Percentiles rank a stretch among this genome's conserved stretches.
These are phyloP conservation scores for Temnothorax curvispinosus DNA, from an alignment of 1,140 invertebrate species.

Conservation along the genomic window DNA sequence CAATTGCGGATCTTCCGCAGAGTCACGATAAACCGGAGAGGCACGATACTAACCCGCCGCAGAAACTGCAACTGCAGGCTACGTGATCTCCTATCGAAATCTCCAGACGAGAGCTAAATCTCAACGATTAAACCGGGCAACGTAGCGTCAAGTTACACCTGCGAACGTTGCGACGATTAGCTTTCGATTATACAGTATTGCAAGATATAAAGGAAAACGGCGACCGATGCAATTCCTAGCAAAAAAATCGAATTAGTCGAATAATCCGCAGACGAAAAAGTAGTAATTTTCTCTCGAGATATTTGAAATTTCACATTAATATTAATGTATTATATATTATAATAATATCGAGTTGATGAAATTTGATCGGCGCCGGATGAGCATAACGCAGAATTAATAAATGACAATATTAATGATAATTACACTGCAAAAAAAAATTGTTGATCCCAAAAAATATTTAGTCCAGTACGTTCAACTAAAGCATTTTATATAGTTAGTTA, in stretches of 20 bases:
- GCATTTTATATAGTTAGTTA: too few relatives aligned
- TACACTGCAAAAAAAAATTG: too few relatives aligned
- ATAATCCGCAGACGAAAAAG: background rate
- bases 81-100: slow-evolving; percentile 59
- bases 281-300: background rate
- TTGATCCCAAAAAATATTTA: too few relatives aligned
- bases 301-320: background rate
- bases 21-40: slow-evolving; percentile 47
- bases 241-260: background rate
- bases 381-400: background rate
- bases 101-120: slow-evolving; percentile 46
- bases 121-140: slow-evolving; percentile 35
- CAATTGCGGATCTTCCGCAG: slow-evolving; percentile 60
- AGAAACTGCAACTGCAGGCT: slow-evolving; percentile 13
- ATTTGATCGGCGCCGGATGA: background rate
- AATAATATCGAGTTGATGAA: background rate
- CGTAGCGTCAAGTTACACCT: background rate
- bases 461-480: too few relatives aligned
- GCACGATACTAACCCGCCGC: slow-evolving; percentile 43
- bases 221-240: background rate
- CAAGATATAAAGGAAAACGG: background rate
- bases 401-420: background rate
- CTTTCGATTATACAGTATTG: background rate
- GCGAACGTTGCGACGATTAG: slow-evolving; percentile 14
- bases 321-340: background rate